phyloP scores from a whole-genome alignment of 2,797 vertebrate genomes.

The Oceanodroma leucorhoa region DNA sequence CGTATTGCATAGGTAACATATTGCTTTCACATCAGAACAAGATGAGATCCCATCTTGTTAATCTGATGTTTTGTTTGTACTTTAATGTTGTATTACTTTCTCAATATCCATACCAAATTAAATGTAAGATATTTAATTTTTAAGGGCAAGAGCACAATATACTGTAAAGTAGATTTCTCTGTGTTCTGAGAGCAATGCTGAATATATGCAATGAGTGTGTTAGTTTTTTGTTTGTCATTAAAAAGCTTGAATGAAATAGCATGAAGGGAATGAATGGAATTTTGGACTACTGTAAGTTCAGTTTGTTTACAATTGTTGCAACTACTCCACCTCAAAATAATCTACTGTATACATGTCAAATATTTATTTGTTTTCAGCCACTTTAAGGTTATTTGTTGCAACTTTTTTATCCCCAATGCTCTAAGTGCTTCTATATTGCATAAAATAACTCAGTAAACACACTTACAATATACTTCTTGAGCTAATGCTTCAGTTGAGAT shows the following conservation, averaged over 20 bases:
- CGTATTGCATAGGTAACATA: neutral
- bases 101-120: neutral
- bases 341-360: neutral
- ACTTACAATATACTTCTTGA: neutral
- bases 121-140: neutral
- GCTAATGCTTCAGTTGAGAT: neutral
- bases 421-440: neutral
- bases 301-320: neutral
- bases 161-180: neutral
- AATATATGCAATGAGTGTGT: neutral
- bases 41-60: neutral
- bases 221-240: neutral
- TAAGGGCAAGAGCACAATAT: neutral
- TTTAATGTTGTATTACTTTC: neutral
- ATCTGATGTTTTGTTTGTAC: neutral
- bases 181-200: neutral
- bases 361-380: neutral
- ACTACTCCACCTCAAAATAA: neutral
- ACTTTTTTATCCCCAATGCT: neutral
- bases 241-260: neutral
- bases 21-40: neutral
- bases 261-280: neutral
- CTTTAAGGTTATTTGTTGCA: neutral
- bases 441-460: neutral
- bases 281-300: neutral